Conservation (phyloP, 2,888 invertebrate genomes). For the Thymelicus sylvestris region DNA sequence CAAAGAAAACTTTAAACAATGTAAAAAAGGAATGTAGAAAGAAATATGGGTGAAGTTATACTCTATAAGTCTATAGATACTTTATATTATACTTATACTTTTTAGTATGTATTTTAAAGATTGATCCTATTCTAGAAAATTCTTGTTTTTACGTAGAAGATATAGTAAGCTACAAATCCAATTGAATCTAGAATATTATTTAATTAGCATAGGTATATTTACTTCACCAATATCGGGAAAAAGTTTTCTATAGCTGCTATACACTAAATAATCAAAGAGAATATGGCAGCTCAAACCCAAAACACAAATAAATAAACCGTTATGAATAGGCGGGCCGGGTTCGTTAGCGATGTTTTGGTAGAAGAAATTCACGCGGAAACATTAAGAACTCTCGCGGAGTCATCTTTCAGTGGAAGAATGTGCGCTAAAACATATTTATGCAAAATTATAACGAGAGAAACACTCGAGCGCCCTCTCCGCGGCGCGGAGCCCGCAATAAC, state of each 20-base stretch:
- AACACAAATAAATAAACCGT: slow-evolving; percentile 22
- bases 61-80: no score
- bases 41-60: no score
- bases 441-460: slow-evolving; percentile 77
- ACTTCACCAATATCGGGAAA: background rate
- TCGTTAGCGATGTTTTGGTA: slow-evolving; percentile 60
- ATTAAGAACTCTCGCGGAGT: slow-evolving; percentile 59
- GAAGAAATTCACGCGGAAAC: slow-evolving; percentile 71
- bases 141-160: no score
- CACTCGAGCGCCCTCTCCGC: slow-evolving; percentile 58
- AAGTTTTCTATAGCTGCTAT: slow-evolving; percentile 1
- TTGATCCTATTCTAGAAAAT: background rate
- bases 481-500: slow-evolving; percentile 58
- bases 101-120: no score
- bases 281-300: slow-evolving; percentile 3
- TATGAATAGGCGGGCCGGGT: slow-evolving; percentile 30
- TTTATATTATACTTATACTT: no score
- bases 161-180: background rate
- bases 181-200: background rate
- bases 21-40: no score
- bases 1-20: no score
- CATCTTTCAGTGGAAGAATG: slow-evolving; percentile 54
- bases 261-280: slow-evolving; percentile 16
- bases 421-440: slow-evolving; percentile 78
- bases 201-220: background rate